Percentiles rank a stretch among this genome's conserved stretches.
Conservation (phyloP, 2,113 vertebrate species). For the Labrus mixtus region DNA sequence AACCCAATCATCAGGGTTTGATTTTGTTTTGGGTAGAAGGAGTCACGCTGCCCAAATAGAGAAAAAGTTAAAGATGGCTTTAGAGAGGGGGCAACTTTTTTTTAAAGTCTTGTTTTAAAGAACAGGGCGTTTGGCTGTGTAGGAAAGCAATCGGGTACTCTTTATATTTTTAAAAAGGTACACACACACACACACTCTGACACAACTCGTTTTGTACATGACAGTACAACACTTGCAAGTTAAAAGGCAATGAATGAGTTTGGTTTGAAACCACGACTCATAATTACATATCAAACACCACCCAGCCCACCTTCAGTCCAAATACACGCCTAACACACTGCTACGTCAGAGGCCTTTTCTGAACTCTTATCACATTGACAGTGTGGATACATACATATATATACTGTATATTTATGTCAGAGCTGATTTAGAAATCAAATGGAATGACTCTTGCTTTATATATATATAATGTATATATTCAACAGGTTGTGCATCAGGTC, state of each 20-base stretch:
- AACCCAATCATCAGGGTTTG: constrained; percentile 35
- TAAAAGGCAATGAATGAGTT: constrained; percentile 68
- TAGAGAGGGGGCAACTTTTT: background rate
- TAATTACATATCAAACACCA: constrained; percentile 21
- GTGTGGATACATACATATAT: constrained; percentile 51
- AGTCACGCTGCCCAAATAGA: constrained; percentile 43
- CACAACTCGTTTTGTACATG: constrained; percentile 49
- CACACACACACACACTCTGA: constrained; percentile 28
- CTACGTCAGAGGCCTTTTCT: constrained; percentile 45
- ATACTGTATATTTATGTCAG: constrained; percentile 52
- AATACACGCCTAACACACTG: constrained; percentile 41
- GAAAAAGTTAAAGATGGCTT: constrained; percentile 67
- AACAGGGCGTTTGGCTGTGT: constrained; percentile 22
- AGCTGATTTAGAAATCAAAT: constrained; percentile 44
- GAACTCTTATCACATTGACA: constrained; percentile 62
- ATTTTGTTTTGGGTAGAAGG: constrained; percentile 49
- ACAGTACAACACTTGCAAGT: constrained; percentile 67
- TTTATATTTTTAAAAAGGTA: constrained; percentile 57
- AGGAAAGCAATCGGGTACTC: constrained; percentile 69
- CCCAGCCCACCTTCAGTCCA: constrained; percentile 8
- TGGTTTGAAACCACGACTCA: constrained; percentile 23
- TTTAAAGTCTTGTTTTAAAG: constrained; percentile 21
- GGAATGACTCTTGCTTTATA: constrained; percentile 49
- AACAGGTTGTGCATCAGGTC: constrained; percentile 55
- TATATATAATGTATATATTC: constrained; percentile 31